Evolutionary conservation across 2,888 invertebrate genomes (phyloP), one percentile per base, ranked within the genome.

Genomic region (Blomia tropicalis): DNA sequence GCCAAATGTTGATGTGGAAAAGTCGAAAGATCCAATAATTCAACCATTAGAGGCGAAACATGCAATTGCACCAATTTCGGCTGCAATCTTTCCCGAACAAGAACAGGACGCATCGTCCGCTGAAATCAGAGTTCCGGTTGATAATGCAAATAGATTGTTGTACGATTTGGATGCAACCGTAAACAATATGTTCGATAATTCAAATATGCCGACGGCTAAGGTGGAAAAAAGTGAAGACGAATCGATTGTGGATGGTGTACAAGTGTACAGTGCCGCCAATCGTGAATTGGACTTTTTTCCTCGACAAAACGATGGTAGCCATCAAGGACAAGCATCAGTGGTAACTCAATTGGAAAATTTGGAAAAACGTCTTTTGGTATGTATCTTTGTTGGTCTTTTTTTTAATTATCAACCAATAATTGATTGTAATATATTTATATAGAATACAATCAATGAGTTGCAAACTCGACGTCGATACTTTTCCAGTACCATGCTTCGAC

Each of bases 151-250:
- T 29, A 61, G 61, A 54, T 47, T 64, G 30, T 43, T 64, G n/a
- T 56, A 56, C 25, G 64, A 64, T 47, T 36, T 64, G 43, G 64
- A 64, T 17, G 64, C 36, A 7, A 47, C 60, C 17, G 58, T 64
- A n/a, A 31, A 58, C 17, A 30, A 59, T 25, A 36, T 59, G 4
- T 22, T 64, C 19, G 56, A 56, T 22, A 22, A 51, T 3, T 3
- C 25, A 30, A 4, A 14, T 11, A 7, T 23, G n/a, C 2, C 29
- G 11, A 11, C 56, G 19, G 22, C 51, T 14, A 56, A 56, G 29
- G 56, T 29, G 23, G 56, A 56, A 25, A 56, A 56, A 36, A 56
- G 56, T 25, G 56, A 19, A 2, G 56, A 56, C 29, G 19, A 36
- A 19, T 27, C n/a, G 11, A 19, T 23, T n/a, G 30, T 23, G 2